A percentile compares a stretch with the other conserved stretches of the same genome.
phyloP scores from a whole-genome alignment of 2,888 invertebrate genomes.

The Lochmaea capreae region DNA sequence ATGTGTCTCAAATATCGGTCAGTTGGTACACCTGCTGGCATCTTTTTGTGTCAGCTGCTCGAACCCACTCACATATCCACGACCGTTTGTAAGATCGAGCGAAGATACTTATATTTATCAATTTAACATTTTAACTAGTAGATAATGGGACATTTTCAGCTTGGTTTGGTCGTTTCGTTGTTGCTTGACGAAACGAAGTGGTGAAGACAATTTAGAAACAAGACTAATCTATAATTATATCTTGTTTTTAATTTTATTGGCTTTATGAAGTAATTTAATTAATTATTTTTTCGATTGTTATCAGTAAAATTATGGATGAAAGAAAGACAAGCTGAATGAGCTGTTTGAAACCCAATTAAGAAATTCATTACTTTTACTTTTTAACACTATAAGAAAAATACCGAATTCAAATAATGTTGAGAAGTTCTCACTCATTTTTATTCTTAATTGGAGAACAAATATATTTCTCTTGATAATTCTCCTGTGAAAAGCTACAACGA shows the following conservation, averaged over 20 bases:
- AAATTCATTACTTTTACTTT: background rate
- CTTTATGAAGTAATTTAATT: constrained; percentile 34
- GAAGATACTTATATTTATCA: constrained; percentile 30
- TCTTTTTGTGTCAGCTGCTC: constrained; percentile 33
- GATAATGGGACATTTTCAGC: constrained; percentile 36
- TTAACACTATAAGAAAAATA: background rate
- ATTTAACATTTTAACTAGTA: constrained; percentile 35
- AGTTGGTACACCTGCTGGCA: constrained; percentile 38
- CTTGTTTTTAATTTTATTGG: constrained; percentile 35
- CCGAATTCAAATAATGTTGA: no score
- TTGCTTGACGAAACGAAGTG: constrained; percentile 28
- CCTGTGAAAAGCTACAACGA: no score
- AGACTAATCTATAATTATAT: constrained; percentile 34
- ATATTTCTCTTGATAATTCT: no score
- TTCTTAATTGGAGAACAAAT: no score
- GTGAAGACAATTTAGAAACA: constrained; percentile 34
- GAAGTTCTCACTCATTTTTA: no score
- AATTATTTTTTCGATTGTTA: constrained; percentile 30
- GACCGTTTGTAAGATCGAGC: constrained; percentile 34
- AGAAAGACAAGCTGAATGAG: background rate
- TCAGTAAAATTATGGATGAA: constrained; percentile 16
- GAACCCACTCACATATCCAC: constrained; percentile 28
- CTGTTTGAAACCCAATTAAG: constrained; percentile 10
- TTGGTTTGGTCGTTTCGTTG: constrained; percentile 22
- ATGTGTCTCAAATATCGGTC: constrained; percentile 40